These are phyloP conservation scores for Spodoptera exigua DNA, from an alignment of 2,888 invertebrate genomes.

Conservation along the genomic window DNA sequence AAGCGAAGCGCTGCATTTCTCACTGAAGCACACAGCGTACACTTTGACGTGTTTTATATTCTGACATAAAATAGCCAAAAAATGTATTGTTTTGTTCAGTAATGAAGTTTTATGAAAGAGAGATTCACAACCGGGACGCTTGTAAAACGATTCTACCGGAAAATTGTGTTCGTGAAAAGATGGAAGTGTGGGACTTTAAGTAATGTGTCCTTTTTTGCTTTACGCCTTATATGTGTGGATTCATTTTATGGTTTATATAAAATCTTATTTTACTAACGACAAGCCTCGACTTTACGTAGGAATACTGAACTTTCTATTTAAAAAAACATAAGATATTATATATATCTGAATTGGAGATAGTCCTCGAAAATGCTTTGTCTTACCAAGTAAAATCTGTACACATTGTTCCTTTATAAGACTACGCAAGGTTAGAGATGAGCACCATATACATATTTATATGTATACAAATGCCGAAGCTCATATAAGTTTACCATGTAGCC, in stretches of 20 bases:
- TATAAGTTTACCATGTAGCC: conserved; percentile 40
- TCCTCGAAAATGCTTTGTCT: too few relatives aligned
- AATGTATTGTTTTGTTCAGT: conserved; percentile 8
- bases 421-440: conserved; percentile 14
- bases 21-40: background rate
- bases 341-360: too few relatives aligned
- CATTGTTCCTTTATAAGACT: background rate
- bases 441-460: conserved; percentile 13
- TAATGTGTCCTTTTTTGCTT: conserved; percentile 42
- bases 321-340: too few relatives aligned
- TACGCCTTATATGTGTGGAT: conserved; percentile 35
- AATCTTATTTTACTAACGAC: too few relatives aligned
- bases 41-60: conserved; percentile 9
- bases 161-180: conserved; percentile 43
- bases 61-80: background rate
- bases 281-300: too few relatives aligned
- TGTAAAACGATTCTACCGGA: conserved; percentile 45
- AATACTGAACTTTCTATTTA: too few relatives aligned
- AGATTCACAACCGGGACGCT: conserved; percentile 28
- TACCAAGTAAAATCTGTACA: too few relatives aligned
- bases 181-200: conserved; percentile 31
- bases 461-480: conserved; percentile 18
- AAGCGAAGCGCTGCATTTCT: conserved; percentile 7
- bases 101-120: conserved; percentile 33
- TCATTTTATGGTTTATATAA: background rate